Percentiles rank a stretch among this genome's conserved stretches.
phyloP scores from a whole-genome alignment of 2,113 vertebrate species.

The Amphiprion percula region DNA sequence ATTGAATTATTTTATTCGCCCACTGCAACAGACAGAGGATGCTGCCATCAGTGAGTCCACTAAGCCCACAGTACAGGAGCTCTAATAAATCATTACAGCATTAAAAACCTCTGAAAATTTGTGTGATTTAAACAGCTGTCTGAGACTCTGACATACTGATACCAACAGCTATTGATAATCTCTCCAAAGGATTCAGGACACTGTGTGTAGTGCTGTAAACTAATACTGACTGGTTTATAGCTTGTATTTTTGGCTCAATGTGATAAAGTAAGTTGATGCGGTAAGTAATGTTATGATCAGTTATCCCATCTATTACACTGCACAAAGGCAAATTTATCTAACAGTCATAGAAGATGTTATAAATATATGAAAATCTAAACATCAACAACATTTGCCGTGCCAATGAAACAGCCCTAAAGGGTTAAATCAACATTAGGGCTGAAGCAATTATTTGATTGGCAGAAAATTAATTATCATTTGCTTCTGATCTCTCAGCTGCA shows the following conservation, averaged over 20 bases:
- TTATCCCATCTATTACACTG: too few relatives aligned
- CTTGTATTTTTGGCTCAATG: background rate
- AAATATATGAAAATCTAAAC: background rate
- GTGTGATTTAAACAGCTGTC: background rate
- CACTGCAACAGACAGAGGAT: background rate
- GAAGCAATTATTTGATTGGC: slow-evolving; percentile 12
- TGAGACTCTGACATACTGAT: background rate
- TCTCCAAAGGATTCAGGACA: background rate
- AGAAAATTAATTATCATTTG: slow-evolving; percentile 3
- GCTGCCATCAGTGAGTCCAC: too few relatives aligned
- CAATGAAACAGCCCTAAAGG: background rate
- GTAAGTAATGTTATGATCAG: background rate
- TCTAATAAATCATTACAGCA: background rate
- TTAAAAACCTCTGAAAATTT: background rate
- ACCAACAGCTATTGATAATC: background rate
- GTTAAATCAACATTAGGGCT: background rate
- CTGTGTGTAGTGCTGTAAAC: background rate
- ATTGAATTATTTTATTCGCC: background rate
- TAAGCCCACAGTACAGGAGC: background rate
- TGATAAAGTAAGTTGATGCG: slow-evolving; percentile 2
- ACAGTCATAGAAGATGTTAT: background rate
- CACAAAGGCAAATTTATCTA: too few relatives aligned
- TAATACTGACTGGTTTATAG: background rate
- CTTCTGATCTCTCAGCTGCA: background rate
- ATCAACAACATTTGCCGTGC: background rate